A percentile compares a stretch with the other conserved stretches of the same genome.
Conservation (phyloP, 2,888 invertebrate species). For the Itoplectis maculator region DNA sequence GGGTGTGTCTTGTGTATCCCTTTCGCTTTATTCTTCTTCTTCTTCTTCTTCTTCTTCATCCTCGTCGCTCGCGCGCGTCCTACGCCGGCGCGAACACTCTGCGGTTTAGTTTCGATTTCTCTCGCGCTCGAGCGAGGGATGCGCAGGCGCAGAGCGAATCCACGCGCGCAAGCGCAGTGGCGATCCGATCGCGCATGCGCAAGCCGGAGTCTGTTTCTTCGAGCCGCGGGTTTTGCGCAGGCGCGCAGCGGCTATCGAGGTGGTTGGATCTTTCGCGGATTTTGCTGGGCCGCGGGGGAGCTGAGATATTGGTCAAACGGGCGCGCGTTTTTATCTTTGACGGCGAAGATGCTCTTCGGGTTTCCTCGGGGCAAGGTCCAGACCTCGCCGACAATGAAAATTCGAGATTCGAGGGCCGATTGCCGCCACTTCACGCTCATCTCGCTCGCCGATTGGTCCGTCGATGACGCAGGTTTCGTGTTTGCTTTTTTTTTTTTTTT, state of each 20-base stretch:
- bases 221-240: background rate
- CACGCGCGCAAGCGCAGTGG: background rate
- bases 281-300: background rate
- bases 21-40: background rate
- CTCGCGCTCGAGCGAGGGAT: slow-evolving; percentile 37
- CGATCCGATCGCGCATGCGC: slow-evolving; percentile 25
- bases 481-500: no score
- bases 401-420: no score
- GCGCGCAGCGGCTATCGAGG: slow-evolving; percentile 1
- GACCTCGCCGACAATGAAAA: no score
- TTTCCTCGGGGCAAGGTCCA: no score
- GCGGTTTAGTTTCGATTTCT: slow-evolving; percentile 58
- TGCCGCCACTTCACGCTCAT: no score
- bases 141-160: background rate
- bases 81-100: slow-evolving; percentile 19
- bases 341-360: no score
- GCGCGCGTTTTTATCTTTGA: no score
- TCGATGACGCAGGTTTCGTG: no score
- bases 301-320: no score
- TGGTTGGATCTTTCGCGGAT: slow-evolving; percentile 23
- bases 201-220: slow-evolving; percentile 36
- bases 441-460: no score
- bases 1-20: no score
- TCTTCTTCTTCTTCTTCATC: no score
- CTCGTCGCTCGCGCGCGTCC: background rate